These are phyloP conservation scores for Sterrhoptilus dennistouni DNA, from an alignment of 2,113 vertebrate genomes.

Conservation along the genomic window DNA sequence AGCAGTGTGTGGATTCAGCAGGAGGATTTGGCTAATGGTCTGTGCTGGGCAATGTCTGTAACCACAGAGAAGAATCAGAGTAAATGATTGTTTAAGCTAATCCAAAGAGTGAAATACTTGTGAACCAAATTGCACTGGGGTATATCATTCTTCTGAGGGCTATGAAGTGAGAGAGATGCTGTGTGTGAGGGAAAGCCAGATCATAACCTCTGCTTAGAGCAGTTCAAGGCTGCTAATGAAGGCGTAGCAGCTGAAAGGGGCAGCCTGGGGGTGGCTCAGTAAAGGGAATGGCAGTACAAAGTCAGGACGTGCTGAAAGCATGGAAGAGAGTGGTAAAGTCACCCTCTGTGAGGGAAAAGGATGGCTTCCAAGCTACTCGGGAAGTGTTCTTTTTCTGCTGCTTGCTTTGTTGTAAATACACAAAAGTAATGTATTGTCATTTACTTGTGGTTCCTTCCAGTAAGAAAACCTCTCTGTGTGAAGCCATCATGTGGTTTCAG, in stretches of 20 bases:
- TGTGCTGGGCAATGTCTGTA: background rate
- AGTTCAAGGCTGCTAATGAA: background rate
- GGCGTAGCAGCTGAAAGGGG: background rate
- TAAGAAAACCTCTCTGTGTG: conserved; percentile 56
- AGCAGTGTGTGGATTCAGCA: background rate
- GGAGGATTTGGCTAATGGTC: background rate
- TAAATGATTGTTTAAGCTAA: background rate
- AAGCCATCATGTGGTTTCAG: conserved; percentile 48
- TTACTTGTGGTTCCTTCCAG: conserved; percentile 53
- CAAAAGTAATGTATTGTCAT: conserved; percentile 54
- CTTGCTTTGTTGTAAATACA: conserved; percentile 52
- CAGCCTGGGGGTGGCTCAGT: conserved; percentile 12
- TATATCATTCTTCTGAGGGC: background rate
- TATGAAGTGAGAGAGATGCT: background rate
- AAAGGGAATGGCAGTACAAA: background rate
- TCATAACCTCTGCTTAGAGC: background rate
- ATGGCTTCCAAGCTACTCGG: conserved; percentile 38
- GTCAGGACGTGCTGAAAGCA: conserved; percentile 33
- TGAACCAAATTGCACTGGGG: background rate
- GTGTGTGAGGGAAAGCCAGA: background rate
- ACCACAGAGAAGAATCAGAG: background rate
- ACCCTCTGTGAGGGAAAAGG: conserved; percentile 36
- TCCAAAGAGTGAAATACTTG: background rate
- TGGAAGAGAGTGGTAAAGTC: conserved; percentile 22
- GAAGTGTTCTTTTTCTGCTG: conserved; percentile 52